Conservation (phyloP, 1,140 invertebrate genomes). For the Yoshiicerus persimilis region DNA sequence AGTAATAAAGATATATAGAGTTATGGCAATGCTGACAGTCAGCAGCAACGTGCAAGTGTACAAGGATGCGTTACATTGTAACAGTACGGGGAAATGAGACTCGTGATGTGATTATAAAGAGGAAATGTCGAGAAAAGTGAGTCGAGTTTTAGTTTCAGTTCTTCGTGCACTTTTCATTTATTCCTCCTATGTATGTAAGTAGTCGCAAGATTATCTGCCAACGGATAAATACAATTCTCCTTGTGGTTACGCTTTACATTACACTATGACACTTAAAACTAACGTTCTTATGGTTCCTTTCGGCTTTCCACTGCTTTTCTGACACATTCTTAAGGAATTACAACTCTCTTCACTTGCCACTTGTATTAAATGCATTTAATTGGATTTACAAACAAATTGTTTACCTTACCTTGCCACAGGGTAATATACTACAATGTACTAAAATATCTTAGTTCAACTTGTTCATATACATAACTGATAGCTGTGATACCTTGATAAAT, state of each 20-base stretch:
- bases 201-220: not conserved
- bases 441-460: no score
- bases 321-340: no score
- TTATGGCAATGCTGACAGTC: not conserved
- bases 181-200: not conserved
- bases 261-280: no score
- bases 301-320: no score
- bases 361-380: no score
- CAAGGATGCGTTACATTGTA: not conserved
- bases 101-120: not conserved
- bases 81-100: not conserved
- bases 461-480: no score
- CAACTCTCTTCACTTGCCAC: no score
- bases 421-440: no score
- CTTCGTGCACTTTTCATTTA: not conserved
- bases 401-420: no score
- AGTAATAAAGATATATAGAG: not conserved
- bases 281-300: not conserved
- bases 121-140: not conserved
- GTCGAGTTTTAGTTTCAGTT: constrained; percentile 1
- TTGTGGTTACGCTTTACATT: not conserved
- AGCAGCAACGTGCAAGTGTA: not conserved
- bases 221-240: not conserved
- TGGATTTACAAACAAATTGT: no score
- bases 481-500: no score